These are phyloP conservation scores for Eremophila alpestris DNA, from an alignment of 2,797 vertebrate genomes.

Conservation along the genomic window DNA sequence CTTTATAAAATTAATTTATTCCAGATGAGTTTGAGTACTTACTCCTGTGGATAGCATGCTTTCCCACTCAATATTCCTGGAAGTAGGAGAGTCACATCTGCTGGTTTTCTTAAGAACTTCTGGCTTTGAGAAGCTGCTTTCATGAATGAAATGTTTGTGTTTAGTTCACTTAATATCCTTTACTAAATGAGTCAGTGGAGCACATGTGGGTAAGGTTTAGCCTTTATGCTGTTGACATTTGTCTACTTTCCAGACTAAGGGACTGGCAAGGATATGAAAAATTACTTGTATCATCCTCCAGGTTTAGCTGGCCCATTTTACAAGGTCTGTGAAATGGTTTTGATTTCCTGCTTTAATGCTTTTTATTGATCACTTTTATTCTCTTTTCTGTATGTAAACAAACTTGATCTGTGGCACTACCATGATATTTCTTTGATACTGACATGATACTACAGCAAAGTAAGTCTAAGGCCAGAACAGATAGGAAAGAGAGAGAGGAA, in stretches of 20 bases:
- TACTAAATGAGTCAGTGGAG: constrained; percentile 9
- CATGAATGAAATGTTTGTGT: constrained; percentile 38
- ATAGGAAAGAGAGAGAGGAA: not conserved
- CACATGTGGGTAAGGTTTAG: not conserved
- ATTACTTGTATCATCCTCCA: not conserved
- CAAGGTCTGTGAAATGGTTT: not conserved
- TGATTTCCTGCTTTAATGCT: not conserved
- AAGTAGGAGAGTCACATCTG: constrained; percentile 9
- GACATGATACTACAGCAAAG: not conserved
- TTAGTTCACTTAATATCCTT: constrained; percentile 29
- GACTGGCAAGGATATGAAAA: not conserved
- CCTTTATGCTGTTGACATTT: not conserved
- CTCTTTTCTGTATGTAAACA: not conserved
- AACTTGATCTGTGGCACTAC: not conserved
- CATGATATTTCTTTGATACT: not conserved
- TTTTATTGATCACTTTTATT: not conserved
- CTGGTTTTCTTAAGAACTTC: not conserved
- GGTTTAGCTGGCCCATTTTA: not conserved
- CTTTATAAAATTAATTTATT: not conserved
- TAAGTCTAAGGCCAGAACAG: not conserved
- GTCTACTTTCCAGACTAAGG: not conserved
- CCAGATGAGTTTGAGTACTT: not conserved
- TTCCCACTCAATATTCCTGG: constrained; percentile 18
- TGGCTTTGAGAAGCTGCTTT: constrained; percentile 8
- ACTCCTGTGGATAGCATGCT: not conserved